Evolutionary conservation across 2,888 invertebrate genomes (phyloP).

Genomic region (Eubasilissa splendida): DNA sequence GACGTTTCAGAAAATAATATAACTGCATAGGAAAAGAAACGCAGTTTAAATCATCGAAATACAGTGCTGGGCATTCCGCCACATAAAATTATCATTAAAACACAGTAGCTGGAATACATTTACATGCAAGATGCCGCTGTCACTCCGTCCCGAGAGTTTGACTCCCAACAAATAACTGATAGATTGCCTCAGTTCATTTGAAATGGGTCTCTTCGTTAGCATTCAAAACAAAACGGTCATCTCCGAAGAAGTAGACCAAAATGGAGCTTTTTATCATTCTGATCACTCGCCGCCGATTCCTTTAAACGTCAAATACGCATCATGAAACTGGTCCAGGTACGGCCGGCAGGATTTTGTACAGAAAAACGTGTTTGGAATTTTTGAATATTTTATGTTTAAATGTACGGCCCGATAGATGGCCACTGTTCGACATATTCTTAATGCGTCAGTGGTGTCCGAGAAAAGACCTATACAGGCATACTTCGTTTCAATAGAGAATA

Average conservation of each 20-base stretch:
- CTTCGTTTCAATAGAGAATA: no score
- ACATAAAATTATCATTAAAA: constrained; percentile 10
- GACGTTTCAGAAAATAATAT: no score
- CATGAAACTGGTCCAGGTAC: constrained; percentile 4
- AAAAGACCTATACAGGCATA: no score
- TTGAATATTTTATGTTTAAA: constrained; percentile 8
- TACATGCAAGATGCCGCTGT: constrained; percentile 15
- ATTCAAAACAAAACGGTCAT: constrained; percentile 16
- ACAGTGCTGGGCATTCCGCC: background rate
- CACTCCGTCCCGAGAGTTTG: background rate
- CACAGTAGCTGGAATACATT: constrained; percentile 27
- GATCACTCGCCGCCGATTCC: constrained; percentile 18
- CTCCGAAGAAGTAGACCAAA: constrained; percentile 9
- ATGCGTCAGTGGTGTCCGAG: no score
- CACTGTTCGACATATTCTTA: background rate
- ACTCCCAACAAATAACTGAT: background rate
- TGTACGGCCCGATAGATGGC: background rate
- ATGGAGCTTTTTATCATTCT: constrained; percentile 12
- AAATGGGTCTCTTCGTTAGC: constrained; percentile 23
- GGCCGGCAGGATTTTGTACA: constrained; percentile 8
- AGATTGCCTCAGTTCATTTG: constrained; percentile 8
- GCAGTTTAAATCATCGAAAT: no score
- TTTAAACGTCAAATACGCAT: constrained; percentile 14
- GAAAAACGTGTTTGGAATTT: constrained; percentile 13
- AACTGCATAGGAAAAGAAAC: no score